Base-by-base conservation (phyloP, 2,113 vertebrate species). In the Pseudopodoces humilis region DNA sequence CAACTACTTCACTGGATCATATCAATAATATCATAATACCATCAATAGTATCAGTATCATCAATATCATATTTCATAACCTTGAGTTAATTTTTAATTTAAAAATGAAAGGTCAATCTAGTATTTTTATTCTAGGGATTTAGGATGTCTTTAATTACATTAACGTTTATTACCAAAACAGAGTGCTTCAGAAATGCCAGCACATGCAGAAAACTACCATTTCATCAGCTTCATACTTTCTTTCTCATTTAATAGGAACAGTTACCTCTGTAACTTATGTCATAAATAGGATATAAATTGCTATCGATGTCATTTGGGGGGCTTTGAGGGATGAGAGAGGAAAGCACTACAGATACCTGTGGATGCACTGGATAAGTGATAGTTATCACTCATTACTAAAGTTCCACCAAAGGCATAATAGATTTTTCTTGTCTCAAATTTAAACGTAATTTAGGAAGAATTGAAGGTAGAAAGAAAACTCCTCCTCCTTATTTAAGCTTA, bases 401-500 rank as follows among this genome's bases (percentile, higher is more conserved):
- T 86, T 92, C 82, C 63, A 92, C 49, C 44, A 75, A 83, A 94
- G 15, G 43, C 82, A 64, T 86, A 80, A 85, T 25, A 83, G 49
- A 64, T 91, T 87, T 77, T 93, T 83, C 62, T 39, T 80, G 24
- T 56, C 52, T 90, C 67, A 86, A 82, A 81, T 86, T 89, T 82
- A 90, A 94, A 85, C 17, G n/a, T n/a, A 80, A 94, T 70, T 86
- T 77, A 86, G 16, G 60, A 86, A 88, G 64, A 94, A 83, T 35
- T 69, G 30, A 87, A 86, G 24, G 78, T 86, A 55, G 72, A 58
- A 88, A 27, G 31, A 43, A 80, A 78, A 53, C 13, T 59, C 33
- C 15, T 81, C 53, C 35, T 58, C 53, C 35, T 58, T 79, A 82
- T 86, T 85, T 86, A 95, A 95, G 75, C 94, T 92, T 76, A 94